Evolutionary conservation across 1,140 invertebrate species (phyloP).

Genomic region (Drosophila tani): DNA sequence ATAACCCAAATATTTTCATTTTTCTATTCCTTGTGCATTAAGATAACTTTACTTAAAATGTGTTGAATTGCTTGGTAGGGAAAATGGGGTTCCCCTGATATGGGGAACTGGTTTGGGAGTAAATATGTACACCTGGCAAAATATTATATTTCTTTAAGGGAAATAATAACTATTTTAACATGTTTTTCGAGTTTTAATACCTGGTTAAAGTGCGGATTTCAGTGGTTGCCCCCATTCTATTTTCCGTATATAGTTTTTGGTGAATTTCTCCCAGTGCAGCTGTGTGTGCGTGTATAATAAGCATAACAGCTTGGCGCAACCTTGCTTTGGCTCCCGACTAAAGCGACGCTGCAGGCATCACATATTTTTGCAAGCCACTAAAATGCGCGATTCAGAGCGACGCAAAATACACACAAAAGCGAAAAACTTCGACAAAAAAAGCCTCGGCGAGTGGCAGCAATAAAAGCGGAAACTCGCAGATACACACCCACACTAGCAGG

Average conservation of each 20-base stretch:
- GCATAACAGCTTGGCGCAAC: slow-evolving; percentile 53
- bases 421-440: slow-evolving; percentile 10
- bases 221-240: too few relatives aligned
- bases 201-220: not conserved
- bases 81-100: not conserved
- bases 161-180: too few relatives aligned
- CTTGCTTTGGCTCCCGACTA: slow-evolving; percentile 30
- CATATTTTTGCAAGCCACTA: slow-evolving; percentile 63
- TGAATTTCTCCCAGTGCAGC: not conserved
- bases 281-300: slow-evolving; percentile 49
- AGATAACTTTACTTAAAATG: slow-evolving; percentile 41
- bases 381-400: slow-evolving; percentile 43
- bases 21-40: slow-evolving; percentile 6
- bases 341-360: slow-evolving; percentile 46
- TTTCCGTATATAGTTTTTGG: not conserved
- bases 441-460: slow-evolving; percentile 22
- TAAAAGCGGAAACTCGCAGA: slow-evolving; percentile 28
- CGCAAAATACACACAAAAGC: slow-evolving; percentile 22
- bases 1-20: slow-evolving; percentile 2
- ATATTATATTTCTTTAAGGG: too few relatives aligned
- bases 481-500: slow-evolving; percentile 4
- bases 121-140: not conserved
- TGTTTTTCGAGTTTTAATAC: too few relatives aligned
- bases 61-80: not conserved
- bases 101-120: not conserved